Evolutionary conservation across 2,888 invertebrate genomes (phyloP), one percentile per base, ranked within the genome.

Genomic region (Polymixis flavicincta): DNA sequence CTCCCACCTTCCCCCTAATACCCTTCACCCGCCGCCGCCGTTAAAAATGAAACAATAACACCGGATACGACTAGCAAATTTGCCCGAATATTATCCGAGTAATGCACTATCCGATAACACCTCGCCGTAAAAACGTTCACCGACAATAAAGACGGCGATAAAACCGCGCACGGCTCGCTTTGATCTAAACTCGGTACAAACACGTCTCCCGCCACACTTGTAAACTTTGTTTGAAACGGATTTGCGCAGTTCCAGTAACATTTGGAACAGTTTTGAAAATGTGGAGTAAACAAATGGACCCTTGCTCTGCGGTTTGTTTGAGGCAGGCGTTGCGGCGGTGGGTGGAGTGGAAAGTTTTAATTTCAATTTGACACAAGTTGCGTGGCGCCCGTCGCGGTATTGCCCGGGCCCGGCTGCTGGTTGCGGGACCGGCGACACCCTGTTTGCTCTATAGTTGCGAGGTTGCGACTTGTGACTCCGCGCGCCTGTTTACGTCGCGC

Each of bases 291-390:
- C 86, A 89, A 88, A 85, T 83, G 84, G 75, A 85, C 83, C 86
- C 81, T 86, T 78, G 83, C 79, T 84, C 73, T 87, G 89, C 71
- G 90, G 89, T 88, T 78, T 84, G 83, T 89, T 87, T 87, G 88
- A 81, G 82, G 75, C 72, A 52, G 71, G 73, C 55, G 76, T 45
- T 28, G 48, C 19, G 37, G 37, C 32, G n/a, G 17, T 11, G 45
- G 32, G 19, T 48, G 55, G 67, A 72, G 63, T 32, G 61, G 64
- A 75, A 87, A 88, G 74, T 88, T 89, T 87, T 82, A 85, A 87
- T 86, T 88, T 87, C 71, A 86, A 87, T 87, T 85, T 67, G 82
- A 83, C 77, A 68, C 72, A 80, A 77, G 78, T 78, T 73, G 64
- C 32, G 67, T n/a, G 61, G 42, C 42, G 66, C 66, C 75, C 60